phyloP scores from a whole-genome alignment of 2,113 vertebrate species.

The Thunnus thynnus region DNA sequence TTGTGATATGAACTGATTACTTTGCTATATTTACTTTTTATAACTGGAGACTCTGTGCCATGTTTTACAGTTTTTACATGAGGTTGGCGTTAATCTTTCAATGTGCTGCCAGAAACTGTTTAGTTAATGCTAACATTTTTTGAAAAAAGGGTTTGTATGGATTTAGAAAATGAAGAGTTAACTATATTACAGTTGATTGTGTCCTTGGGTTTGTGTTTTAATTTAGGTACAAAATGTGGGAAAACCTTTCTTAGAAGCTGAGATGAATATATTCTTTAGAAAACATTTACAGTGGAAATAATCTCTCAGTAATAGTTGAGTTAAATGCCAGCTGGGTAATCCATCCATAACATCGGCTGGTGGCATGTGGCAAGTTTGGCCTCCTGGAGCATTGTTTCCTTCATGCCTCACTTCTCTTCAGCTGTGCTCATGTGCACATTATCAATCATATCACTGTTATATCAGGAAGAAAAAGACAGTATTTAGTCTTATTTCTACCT shows the following conservation, averaged over 20 bases:
- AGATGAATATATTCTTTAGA: constrained; percentile 27
- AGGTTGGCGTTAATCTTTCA: constrained; percentile 16
- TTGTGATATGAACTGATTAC: constrained; percentile 36
- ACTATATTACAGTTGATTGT: background rate
- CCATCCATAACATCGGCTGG: constrained; percentile 68
- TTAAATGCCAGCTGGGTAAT: constrained; percentile 64
- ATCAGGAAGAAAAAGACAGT: background rate
- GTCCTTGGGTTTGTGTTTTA: background rate
- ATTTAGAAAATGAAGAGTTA: background rate
- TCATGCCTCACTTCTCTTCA: constrained; percentile 40
- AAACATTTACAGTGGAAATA: constrained; percentile 39
- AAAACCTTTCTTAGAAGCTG: background rate
- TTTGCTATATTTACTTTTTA: constrained; percentile 36
- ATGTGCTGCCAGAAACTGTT: background rate
- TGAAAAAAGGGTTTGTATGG: background rate
- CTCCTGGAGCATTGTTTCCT: constrained; percentile 35
- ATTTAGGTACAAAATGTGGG: background rate
- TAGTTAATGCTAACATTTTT: background rate
- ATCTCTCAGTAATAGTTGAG: constrained; percentile 26
- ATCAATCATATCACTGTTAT: constrained; percentile 17
- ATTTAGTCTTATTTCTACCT: constrained; percentile 3
- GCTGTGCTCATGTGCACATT: background rate
- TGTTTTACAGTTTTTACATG: background rate
- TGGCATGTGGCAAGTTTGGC: constrained; percentile 18
- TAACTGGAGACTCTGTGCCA: background rate